Base-by-base conservation (phyloP, 92 coral and sea anemone genomes). In the Parazoanthus darwini region DNA sequence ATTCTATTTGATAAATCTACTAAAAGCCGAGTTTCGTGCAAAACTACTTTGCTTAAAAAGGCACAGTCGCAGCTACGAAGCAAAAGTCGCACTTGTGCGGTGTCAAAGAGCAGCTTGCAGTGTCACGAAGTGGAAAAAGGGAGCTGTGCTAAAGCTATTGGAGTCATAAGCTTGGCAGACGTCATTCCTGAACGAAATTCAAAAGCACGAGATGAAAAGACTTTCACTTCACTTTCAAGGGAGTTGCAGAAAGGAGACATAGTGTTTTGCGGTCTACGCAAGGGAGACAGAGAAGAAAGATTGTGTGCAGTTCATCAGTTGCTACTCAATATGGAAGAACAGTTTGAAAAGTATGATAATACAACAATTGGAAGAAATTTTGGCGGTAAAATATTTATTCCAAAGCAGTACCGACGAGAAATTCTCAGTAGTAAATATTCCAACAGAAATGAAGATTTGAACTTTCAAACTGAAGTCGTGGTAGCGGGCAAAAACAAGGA, bases 1-100 rank as follows among this genome's bases (percentile, higher is more conserved):
- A 67, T 86, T 80, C 48, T 77, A 6, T 85, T 65, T 50, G 66
- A 82, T n/a, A 88, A 39, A 54, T 82, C 82, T 25, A 86, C 90
- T 37, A 90, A 82, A 3, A 89, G 89, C 54, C 71, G 91, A 44
- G 91, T 92, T 35, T 65, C 78, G 29, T 72, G 36, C 43, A n/a
- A 76, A 48, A 73, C 38, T 10, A 73, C 11, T 18, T 29, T 71
- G 39, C 85, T 80, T 16, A 39, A 76, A 39, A 37, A 43, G 51
- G 71, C 77, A 66, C 86, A 82, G 75, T 82, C 38, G 77, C 66
- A 38, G 58, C 58, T 65, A 39, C 25, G 37, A 66, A 48, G 26
- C 22, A 25, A 48, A 48, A 44, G 0, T 46, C 22, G 20, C 22
- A 15, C 63, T 3, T 63, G 56, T 15, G 67, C 48, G 23, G 37